Evolutionary conservation across 2,113 vertebrate genomes (phyloP).

Genomic region (Coreoperca whiteheadi): DNA sequence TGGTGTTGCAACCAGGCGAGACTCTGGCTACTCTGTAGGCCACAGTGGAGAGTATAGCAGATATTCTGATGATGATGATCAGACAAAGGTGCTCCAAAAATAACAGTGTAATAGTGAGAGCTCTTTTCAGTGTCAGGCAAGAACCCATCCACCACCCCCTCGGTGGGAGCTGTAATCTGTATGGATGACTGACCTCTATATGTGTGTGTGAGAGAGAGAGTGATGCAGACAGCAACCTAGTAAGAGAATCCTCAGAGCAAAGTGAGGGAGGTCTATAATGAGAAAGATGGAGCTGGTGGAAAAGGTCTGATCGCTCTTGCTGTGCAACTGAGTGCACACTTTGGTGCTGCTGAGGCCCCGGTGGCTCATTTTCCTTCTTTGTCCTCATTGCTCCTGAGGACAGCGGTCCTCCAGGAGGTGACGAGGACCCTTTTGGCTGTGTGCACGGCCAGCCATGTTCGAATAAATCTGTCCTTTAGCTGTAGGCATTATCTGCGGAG

Average conservation of each 20-base stretch:
- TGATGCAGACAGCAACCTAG: not conserved
- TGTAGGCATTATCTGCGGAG: conserved; percentile 40
- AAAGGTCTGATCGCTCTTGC: conserved; percentile 42
- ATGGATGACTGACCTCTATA: conserved; percentile 54
- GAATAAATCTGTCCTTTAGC: conserved; percentile 49
- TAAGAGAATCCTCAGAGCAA: conserved; percentile 36
- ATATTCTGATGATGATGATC: conserved; percentile 17
- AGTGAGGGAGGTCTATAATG: conserved; percentile 52
- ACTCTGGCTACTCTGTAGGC: not conserved
- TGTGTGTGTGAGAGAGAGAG: not conserved
- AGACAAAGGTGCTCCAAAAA: conserved; percentile 30
- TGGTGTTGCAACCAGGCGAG: not conserved
- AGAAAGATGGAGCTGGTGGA: conserved; percentile 31
- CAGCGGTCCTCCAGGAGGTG: conserved; percentile 25
- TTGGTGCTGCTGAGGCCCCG: conserved; percentile 18
- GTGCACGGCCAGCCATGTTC: conserved; percentile 30
- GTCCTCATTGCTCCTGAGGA: conserved; percentile 52
- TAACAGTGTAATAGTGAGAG: conserved; percentile 24
- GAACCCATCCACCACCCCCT: conserved; percentile 23
- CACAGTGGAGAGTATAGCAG: not conserved
- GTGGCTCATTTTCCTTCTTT: conserved; percentile 32
- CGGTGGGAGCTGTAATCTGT: conserved; percentile 50
- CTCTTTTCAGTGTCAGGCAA: conserved; percentile 31
- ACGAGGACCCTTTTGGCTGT: conserved; percentile 34
- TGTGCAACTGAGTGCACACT: conserved; percentile 13